These are phyloP conservation scores for Lerista edwardsae DNA, from an alignment of 2,797 vertebrate species.

Conservation along the genomic window DNA sequence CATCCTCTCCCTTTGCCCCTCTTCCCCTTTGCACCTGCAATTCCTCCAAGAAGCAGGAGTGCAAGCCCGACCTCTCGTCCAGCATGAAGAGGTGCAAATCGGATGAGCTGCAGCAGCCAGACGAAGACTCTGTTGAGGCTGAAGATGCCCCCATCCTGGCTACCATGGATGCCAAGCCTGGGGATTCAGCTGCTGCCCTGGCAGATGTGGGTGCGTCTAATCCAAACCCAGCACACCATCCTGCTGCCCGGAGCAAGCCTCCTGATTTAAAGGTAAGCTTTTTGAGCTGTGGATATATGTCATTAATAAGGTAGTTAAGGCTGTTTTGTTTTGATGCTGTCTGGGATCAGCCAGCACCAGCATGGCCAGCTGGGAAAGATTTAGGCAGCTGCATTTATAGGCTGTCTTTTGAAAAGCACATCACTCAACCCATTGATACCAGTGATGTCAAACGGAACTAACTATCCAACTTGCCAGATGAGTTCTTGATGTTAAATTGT, in stretches of 20 bases:
- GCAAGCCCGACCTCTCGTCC: constrained; percentile 54
- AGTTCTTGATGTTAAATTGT: not conserved
- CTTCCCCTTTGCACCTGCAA: constrained; percentile 19
- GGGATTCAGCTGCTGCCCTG: constrained; percentile 64
- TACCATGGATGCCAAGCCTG: constrained; percentile 70
- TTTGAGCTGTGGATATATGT: not conserved
- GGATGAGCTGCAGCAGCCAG: constrained; percentile 79
- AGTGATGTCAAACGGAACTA: not conserved
- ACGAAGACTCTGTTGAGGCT: constrained; percentile 72
- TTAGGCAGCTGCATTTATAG: not conserved
- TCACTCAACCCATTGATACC: not conserved
- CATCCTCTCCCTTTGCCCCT: not conserved
- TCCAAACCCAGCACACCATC: constrained; percentile 61
- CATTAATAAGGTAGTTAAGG: too few relatives aligned
- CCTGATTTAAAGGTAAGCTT: constrained; percentile 83
- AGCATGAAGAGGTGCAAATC: constrained; percentile 84
- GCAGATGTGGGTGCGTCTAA: constrained; percentile 51
- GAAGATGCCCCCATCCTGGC: constrained; percentile 73
- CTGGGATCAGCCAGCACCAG: not conserved
- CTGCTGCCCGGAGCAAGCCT: constrained; percentile 77
- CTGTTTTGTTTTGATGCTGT: not conserved
- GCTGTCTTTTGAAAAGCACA: not conserved
- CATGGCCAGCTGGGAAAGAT: constrained; percentile 29
- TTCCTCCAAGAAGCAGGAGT: constrained; percentile 41
- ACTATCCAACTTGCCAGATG: not conserved